Base-by-base conservation (phyloP, 2,113 vertebrate species). In the Delphinus delphis region DNA sequence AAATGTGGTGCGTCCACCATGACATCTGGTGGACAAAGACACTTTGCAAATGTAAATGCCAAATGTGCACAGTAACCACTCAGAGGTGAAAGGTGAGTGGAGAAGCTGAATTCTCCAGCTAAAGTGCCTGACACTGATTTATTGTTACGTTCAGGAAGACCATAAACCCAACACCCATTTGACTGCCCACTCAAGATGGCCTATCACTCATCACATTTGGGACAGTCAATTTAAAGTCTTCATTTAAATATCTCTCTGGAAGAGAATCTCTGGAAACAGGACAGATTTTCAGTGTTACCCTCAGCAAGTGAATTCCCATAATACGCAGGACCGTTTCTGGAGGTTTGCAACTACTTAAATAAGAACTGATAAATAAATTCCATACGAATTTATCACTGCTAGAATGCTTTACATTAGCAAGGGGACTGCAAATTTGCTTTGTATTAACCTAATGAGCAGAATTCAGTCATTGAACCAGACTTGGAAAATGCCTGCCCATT, bases 381-480 rank as follows among this genome's bases (percentile, higher is more conserved):
- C 47, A 60, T 68, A 95, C 74, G 95, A 96, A 98, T 97, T 89
- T 93, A 95, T 96, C 25, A 2, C 38, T 88, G 90, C n/a, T 79
- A 26, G 76, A 83, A 97, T 87, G 25, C 89, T 97, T 98, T 98
- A 94, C n/a, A 97, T 98, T 96, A 97, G 68, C 73, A 95, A 85
- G 8, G 67, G 90, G 95, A 62, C 65, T 60, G 83, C 71, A 98
- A 96, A 98, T 97, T 96, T 97, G 88, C 88, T 96, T 96, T 97
- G 97, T 96, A 98, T 98, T 98, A 98, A 97, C 71, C 73, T 94
- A 96, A 96, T 97, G 38, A 97, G 85, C 80, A 97, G 93, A 97
- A 98, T 97, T 95, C 50, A 85, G 60, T 92, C 63, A 58, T 50
- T 93, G 70, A 95, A 68, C 31, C 44, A 71, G 62, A 68, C 70